Conservation (phyloP, 2,888 invertebrate genomes). For the Bombyx huttoni region DNA sequence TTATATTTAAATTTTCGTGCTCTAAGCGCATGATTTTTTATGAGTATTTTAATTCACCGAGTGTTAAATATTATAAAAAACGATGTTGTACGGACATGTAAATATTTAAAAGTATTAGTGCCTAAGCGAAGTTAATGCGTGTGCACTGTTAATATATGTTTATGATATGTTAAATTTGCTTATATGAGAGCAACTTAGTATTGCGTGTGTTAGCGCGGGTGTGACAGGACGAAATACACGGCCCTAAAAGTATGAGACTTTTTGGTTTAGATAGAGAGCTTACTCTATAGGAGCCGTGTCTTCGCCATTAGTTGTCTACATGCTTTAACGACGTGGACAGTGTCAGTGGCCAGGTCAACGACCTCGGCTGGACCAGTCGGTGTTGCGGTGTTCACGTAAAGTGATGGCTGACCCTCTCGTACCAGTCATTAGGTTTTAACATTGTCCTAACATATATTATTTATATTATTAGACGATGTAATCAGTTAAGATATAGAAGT, state of each 20-base stretch:
- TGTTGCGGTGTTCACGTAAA: slow-evolving; percentile 19
- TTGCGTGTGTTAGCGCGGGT: slow-evolving; percentile 5
- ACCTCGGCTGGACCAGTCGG: not conserved
- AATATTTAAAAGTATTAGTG: slow-evolving; percentile 18
- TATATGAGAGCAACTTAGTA: slow-evolving; percentile 7
- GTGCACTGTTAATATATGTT: slow-evolving; percentile 24
- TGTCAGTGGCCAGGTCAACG: not conserved
- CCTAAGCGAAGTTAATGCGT: slow-evolving; percentile 26
- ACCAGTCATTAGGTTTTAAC: slow-evolving; percentile 62
- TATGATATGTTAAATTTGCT: slow-evolving; percentile 14
- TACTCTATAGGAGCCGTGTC: not conserved
- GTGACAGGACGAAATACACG: slow-evolving; percentile 17
- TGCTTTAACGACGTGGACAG: not conserved
- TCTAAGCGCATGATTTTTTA: slow-evolving; percentile 62
- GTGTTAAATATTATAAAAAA: slow-evolving; percentile 36
- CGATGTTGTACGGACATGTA: slow-evolving; percentile 52
- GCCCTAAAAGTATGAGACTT: slow-evolving; percentile 9
- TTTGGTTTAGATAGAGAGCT: slow-evolving; percentile 10
- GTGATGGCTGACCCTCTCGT: slow-evolving; percentile 55
- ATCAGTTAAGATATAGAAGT: slow-evolving; percentile 45
- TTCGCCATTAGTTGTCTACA: not conserved
- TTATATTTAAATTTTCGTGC: slow-evolving; percentile 41
- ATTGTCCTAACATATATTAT: slow-evolving; percentile 50
- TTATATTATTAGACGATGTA: slow-evolving; percentile 54
- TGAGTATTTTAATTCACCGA: slow-evolving; percentile 46